Percentiles rank a stretch among this genome's conserved stretches.
Evolutionary conservation across 2,888 invertebrate species (phyloP).

Genomic region (Tupiocoris notatus): DNA sequence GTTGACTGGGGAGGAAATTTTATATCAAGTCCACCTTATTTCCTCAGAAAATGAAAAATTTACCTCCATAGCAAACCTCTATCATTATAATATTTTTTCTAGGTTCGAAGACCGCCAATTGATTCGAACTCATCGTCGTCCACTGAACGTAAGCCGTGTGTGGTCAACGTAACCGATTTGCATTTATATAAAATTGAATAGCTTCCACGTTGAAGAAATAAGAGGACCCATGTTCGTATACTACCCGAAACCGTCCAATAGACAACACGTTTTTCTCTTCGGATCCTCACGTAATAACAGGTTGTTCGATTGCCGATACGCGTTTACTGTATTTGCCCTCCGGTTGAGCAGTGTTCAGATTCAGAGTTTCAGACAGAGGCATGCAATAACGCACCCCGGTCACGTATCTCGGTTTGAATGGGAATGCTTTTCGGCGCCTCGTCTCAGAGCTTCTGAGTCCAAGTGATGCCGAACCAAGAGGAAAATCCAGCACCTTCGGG

Average conservation of each 20-base stretch:
- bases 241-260: neutral
- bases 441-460: no score
- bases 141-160: no score
- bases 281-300: slow-evolving; percentile 14
- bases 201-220: neutral
- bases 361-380: no score
- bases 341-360: neutral
- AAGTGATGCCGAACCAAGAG: no score
- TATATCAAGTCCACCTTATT: no score
- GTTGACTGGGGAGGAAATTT: no score
- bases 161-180: neutral
- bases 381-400: slow-evolving; percentile 1
- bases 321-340: neutral
- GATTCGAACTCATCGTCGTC: no score
- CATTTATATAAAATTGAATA: neutral
- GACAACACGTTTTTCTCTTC: neutral
- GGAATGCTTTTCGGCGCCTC: slow-evolving; percentile 7
- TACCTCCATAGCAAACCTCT: no score
- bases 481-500: no score
- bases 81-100: no score
- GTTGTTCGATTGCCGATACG: slow-evolving; percentile 18
- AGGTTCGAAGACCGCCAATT: no score
- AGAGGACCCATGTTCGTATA: neutral
- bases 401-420: slow-evolving; percentile 13
- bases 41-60: no score